Conservation (phyloP, 2,113 vertebrate genomes). For the Capreolus pygargus region DNA sequence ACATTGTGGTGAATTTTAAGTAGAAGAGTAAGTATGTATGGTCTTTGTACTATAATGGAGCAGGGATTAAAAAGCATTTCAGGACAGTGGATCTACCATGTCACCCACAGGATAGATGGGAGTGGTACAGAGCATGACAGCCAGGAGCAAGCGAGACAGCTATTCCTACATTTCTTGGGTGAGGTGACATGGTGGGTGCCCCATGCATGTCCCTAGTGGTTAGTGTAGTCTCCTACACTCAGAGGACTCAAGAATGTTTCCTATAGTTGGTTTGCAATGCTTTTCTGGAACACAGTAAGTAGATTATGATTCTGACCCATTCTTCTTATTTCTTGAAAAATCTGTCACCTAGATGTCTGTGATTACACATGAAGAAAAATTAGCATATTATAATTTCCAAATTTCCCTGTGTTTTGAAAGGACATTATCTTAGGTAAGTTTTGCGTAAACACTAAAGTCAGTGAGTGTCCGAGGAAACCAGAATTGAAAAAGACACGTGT, state of each 20-base stretch:
- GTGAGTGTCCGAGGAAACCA: background rate
- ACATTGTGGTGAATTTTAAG: background rate
- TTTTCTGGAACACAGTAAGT: background rate
- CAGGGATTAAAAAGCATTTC: background rate
- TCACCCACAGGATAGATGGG: background rate
- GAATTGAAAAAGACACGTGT: background rate
- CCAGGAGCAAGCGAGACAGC: background rate
- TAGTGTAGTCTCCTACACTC: background rate
- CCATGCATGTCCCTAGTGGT: background rate
- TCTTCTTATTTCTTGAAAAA: slow-evolving; percentile 14
- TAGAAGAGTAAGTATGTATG: background rate
- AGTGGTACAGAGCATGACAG: background rate
- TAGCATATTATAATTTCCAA: background rate
- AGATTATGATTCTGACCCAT: background rate
- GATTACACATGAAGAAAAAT: background rate
- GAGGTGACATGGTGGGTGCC: background rate
- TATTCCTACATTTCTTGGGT: background rate
- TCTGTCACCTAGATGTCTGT: background rate
- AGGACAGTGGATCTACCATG: background rate
- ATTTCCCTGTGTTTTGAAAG: slow-evolving; percentile 11
- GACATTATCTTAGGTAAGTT: background rate
- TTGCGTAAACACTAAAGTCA: background rate
- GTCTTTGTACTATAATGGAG: background rate
- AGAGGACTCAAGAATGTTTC: background rate
- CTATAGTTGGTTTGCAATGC: background rate